Percentiles rank a stretch among this genome's conserved stretches.
phyloP scores from a whole-genome alignment of 2,797 vertebrate genomes.

The Neosalanx taihuensis region DNA sequence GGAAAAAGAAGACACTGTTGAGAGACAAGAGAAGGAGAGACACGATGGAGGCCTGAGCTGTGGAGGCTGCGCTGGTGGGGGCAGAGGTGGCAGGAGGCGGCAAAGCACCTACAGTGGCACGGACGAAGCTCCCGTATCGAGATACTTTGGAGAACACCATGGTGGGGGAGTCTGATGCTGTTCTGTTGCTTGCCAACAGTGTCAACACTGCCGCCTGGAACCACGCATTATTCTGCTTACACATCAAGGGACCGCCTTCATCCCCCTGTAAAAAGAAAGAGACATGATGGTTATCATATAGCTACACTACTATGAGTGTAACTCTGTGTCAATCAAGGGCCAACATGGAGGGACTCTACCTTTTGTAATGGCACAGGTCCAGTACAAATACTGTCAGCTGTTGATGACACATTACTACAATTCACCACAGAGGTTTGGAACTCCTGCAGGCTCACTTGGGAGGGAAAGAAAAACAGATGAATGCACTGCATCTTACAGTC shows the following conservation, averaged over 20 bases:
- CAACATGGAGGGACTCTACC: neutral
- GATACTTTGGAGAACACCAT: no score
- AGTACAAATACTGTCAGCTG: neutral
- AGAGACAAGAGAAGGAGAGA: conserved; percentile 26
- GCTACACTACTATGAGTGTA: neutral
- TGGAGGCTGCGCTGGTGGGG: neutral
- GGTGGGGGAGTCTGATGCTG: no score
- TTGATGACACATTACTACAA: neutral
- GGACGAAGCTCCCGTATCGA: no score
- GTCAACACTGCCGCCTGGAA: conserved; percentile 43
- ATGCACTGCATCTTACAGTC: neutral
- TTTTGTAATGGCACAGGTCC: neutral
- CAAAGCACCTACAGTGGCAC: no score
- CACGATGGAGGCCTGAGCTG: neutral
- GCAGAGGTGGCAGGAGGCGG: neutral
- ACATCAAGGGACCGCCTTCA: conserved; percentile 48
- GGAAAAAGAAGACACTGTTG: conserved; percentile 8
- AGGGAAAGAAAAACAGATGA: neutral
- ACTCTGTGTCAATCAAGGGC: no score
- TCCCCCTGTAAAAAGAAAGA: conserved; percentile 24
- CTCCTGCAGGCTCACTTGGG: neutral
- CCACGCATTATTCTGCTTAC: conserved; percentile 34
- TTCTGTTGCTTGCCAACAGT: neutral
- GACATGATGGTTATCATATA: neutral
- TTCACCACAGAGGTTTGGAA: neutral